Conservation (phyloP, 2,888 invertebrate genomes). For the Morpho achilles region DNA sequence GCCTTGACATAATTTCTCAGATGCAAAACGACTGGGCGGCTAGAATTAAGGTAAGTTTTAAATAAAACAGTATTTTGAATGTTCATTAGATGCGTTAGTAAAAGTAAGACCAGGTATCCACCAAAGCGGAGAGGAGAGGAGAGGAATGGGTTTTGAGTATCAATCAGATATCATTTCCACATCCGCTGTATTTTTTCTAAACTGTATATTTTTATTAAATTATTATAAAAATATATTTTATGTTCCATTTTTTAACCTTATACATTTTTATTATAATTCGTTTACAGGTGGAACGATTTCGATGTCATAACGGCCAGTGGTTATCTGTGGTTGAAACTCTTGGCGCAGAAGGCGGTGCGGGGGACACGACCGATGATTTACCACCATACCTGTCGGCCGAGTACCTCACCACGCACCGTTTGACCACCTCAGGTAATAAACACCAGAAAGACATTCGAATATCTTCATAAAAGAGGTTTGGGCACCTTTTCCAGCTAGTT, state of each 20-base stretch:
- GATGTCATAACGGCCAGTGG: slow-evolving; percentile 99
- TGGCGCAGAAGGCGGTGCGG: slow-evolving; percentile 78
- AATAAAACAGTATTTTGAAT: background rate
- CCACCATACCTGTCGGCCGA: slow-evolving; percentile 88
- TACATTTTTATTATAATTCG: background rate
- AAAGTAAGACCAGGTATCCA: no score
- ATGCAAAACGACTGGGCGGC: slow-evolving; percentile 96
- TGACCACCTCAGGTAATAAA: slow-evolving; percentile 39
- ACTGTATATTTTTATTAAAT: no score
- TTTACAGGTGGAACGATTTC: slow-evolving; percentile 89
- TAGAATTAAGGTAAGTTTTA: slow-evolving; percentile 85
- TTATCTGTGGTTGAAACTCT: slow-evolving; percentile 94
- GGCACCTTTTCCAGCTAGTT: background rate
- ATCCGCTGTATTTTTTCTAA: no score
- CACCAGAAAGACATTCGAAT: no score
- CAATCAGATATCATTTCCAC: no score
- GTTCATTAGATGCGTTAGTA: no score
- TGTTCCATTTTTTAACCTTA: background rate
- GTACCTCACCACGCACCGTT: slow-evolving; percentile 78
- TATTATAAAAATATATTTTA: no score
- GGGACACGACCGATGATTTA: slow-evolving; percentile 80
- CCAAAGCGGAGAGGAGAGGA: no score
- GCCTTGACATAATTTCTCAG: slow-evolving; percentile 96
- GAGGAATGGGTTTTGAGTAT: no score
- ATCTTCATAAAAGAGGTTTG: no score